A percentile compares a stretch with the other conserved stretches of the same genome.
These are phyloP conservation scores for Ophioninae sp. DNA, from an alignment of 2,888 invertebrate genomes.

Conservation along the genomic window DNA sequence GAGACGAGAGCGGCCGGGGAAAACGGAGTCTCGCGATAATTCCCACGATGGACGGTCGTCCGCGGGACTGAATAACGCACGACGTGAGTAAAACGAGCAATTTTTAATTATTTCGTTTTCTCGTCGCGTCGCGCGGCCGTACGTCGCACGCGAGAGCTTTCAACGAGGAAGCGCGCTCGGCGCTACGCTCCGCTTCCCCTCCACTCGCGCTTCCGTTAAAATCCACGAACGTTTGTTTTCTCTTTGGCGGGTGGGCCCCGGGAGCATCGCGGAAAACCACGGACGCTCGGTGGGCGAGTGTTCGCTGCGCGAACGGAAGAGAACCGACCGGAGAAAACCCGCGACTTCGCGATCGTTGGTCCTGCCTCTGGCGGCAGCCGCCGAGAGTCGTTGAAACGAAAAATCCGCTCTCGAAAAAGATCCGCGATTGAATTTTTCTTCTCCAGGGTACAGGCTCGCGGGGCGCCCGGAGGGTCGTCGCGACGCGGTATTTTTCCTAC, in stretches of 20 bases:
- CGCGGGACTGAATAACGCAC: slow-evolving; percentile 54
- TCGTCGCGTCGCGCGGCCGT: background rate
- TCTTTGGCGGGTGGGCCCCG: background rate
- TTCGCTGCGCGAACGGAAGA: too few species aligned
- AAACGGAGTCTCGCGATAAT: slow-evolving; percentile 8
- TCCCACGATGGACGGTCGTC: slow-evolving; percentile 46
- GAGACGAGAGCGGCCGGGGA: background rate
- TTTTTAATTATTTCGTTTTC: background rate
- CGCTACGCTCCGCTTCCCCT: background rate
- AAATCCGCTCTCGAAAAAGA: too few species aligned
- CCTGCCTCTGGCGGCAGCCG: too few species aligned
- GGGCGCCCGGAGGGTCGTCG: too few species aligned
- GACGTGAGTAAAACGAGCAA: slow-evolving; percentile 48
- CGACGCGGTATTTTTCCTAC: too few species aligned
- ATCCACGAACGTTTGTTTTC: background rate
- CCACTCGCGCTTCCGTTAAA: background rate
- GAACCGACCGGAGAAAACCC: too few species aligned
- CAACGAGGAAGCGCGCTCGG: background rate
- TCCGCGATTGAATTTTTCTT: too few species aligned
- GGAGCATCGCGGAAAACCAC: background rate
- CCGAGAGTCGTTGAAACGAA: too few species aligned
- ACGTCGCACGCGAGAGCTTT: background rate
- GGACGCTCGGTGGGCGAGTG: too few species aligned
- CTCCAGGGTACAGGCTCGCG: too few species aligned
- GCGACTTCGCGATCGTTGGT: too few species aligned